Percentiles rank a stretch among this genome's conserved stretches.
These are phyloP conservation scores for Plumapathes pennacea DNA, from an alignment of 92 coral and sea anemone species.

Conservation along the genomic window DNA sequence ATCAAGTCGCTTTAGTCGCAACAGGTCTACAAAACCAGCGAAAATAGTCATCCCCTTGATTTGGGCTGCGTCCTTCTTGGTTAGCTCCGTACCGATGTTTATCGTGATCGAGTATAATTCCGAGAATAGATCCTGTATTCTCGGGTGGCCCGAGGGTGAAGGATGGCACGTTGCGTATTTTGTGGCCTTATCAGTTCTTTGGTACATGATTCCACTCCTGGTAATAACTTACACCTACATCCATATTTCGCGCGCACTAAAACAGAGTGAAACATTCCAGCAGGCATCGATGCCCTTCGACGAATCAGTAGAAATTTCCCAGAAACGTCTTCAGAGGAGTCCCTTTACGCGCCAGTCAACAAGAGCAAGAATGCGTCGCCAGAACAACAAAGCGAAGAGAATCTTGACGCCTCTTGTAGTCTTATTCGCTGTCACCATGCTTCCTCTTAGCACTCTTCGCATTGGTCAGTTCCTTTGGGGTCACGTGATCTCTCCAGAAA, in stretches of 20 bases:
- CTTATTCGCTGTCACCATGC: conserved; percentile 16
- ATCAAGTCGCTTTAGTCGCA: conserved; percentile 9
- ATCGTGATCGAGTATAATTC: conserved; percentile 17
- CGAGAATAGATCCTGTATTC: conserved; percentile 6
- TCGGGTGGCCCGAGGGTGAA: conserved; percentile 16
- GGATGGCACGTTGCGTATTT: conserved; percentile 14
- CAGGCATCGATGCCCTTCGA: no score
- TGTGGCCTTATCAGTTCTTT: conserved; percentile 17
- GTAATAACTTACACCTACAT: conserved; percentile 65
- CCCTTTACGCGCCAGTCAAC: no score
- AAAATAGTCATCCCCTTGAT: conserved; percentile 33
- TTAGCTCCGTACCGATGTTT: conserved; percentile 62
- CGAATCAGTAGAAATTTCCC: no score
- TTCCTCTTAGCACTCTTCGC: conserved; percentile 14
- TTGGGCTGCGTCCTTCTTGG: conserved; percentile 64
- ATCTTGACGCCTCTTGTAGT: conserved; percentile 21
- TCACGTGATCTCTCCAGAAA: neutral
- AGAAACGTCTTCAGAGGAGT: no score
- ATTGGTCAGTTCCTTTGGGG: neutral
- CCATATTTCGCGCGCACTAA: conserved; percentile 8
- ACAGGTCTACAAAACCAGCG: conserved; percentile 26
- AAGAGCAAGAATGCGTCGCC: no score
- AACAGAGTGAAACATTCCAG: conserved; percentile 15
- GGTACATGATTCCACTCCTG: conserved; percentile 64
- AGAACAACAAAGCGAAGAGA: conserved; percentile 22